phyloP scores from a whole-genome alignment of 1,140 invertebrate genomes.

The Cotesia typhae region DNA sequence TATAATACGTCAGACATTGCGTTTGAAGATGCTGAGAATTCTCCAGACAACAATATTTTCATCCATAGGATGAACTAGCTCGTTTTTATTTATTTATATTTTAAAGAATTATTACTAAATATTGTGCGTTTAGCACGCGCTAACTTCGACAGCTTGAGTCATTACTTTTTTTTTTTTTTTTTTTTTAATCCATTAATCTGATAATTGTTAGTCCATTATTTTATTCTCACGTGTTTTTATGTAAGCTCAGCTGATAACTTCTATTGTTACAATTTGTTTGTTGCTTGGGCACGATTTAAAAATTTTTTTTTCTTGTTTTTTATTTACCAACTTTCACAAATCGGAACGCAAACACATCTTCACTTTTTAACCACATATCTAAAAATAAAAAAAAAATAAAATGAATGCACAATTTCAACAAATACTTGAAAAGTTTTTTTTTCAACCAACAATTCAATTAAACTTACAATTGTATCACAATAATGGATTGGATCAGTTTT shows the following conservation, averaged over 20 bases:
- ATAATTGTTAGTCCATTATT: too few species aligned
- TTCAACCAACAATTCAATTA: too few species aligned
- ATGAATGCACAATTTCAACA: constrained; percentile 23
- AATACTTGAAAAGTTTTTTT: not conserved
- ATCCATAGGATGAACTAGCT: constrained; percentile 63
- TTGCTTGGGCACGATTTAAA: constrained; percentile 34
- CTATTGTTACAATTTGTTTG: constrained; percentile 25
- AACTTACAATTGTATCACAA: constrained; percentile 66
- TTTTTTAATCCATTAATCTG: not conserved
- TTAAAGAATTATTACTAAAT: constrained; percentile 30
- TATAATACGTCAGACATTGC: constrained; percentile 48
- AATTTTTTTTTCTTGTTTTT: constrained; percentile 41
- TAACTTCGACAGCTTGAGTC: constrained; percentile 49
- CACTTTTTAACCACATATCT: constrained; percentile 61
- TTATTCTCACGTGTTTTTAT: not conserved
- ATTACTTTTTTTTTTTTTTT: constrained; percentile 35
- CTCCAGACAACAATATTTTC: constrained; percentile 53
- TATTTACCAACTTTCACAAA: constrained; percentile 47
- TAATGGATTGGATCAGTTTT: constrained; percentile 60
- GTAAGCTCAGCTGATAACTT: constrained; percentile 15
- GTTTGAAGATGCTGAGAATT: constrained; percentile 53
- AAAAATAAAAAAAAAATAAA: constrained; percentile 28
- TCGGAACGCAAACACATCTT: constrained; percentile 57
- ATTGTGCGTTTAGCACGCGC: constrained; percentile 46
- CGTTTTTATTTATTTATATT: constrained; percentile 15